Percentiles rank a stretch among this genome's conserved stretches.
Evolutionary conservation across 2,888 invertebrate genomes (phyloP).

Genomic region (Campoletis raptor): DNA sequence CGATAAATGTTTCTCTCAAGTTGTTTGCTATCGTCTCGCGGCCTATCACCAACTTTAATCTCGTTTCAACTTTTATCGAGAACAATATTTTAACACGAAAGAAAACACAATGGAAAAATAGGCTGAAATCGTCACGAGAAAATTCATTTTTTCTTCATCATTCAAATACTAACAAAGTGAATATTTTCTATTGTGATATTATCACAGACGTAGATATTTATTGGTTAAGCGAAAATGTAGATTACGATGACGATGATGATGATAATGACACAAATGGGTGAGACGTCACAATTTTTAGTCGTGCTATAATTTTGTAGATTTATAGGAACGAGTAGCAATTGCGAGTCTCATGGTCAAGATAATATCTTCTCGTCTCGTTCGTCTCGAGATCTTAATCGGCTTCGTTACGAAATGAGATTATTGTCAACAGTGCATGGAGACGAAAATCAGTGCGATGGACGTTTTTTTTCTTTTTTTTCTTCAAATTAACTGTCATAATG

Average conservation of each 20-base stretch:
- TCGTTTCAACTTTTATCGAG: slow-evolving; percentile 84
- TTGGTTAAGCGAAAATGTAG: background rate
- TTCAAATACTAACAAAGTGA: background rate
- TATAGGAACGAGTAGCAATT: slow-evolving; percentile 69
- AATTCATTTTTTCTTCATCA: background rate
- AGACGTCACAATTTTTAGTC: slow-evolving; percentile 67
- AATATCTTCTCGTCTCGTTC: slow-evolving; percentile 14
- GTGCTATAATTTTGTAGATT: slow-evolving; percentile 69
- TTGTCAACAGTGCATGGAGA: too few species aligned
- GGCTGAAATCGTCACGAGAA: background rate
- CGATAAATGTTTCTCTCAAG: slow-evolving; percentile 13
- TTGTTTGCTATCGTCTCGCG: slow-evolving; percentile 15
- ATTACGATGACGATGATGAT: too few species aligned
- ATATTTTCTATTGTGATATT: background rate
- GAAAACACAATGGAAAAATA: background rate
- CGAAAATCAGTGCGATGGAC: too few species aligned
- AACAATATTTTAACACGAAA: slow-evolving; percentile 76
- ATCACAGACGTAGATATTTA: background rate
- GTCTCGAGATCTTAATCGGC: too few species aligned
- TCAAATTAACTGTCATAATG: background rate
- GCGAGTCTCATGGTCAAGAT: slow-evolving; percentile 61
- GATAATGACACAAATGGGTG: slow-evolving; percentile 40
- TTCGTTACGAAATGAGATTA: too few species aligned
- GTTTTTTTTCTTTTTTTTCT: background rate
- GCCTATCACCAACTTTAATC: slow-evolving; percentile 35